A percentile compares a stretch with the other conserved stretches of the same genome.
Evolutionary conservation across 2,113 vertebrate genomes (phyloP).

Genomic region (Heterotis niloticus): DNA sequence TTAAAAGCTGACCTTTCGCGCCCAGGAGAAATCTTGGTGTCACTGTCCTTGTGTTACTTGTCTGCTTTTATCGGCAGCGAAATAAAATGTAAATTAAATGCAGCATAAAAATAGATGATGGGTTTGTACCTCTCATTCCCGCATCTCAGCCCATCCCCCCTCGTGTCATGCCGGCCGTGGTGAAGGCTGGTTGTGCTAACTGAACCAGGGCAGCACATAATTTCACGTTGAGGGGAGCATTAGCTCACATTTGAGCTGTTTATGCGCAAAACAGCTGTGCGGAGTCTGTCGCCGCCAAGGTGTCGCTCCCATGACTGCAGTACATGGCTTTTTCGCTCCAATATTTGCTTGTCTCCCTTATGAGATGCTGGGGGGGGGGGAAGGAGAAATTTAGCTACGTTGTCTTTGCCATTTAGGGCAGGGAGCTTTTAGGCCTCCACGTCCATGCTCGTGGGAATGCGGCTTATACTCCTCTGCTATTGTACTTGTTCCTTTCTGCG

Average conservation of each 20-base stretch:
- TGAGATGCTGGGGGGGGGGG: background rate
- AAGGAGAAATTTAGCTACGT: background rate
- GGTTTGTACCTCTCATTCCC: conserved; percentile 64
- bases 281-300: conserved; percentile 15
- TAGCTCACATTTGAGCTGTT: conserved; percentile 28
- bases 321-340: background rate
- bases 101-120: conserved; percentile 76
- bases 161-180: conserved; percentile 30
- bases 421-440: conserved; percentile 73
- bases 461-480: conserved; percentile 90
- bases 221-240: conserved; percentile 34
- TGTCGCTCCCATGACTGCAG: background rate
- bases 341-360: background rate
- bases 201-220: conserved; percentile 29
- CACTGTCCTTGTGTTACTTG: conserved; percentile 72
- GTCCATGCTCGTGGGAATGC: conserved; percentile 80
- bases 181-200: conserved; percentile 32
- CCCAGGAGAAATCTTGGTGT: conserved; percentile 60
- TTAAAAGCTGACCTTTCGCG: conserved; percentile 68
- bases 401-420: background rate
- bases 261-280: conserved; percentile 29
- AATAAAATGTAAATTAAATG: conserved; percentile 74
- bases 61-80: conserved; percentile 67
- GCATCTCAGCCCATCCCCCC: conserved; percentile 24
- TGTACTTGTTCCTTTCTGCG: conserved; percentile 82